Evolutionary conservation across 2,888 invertebrate genomes (phyloP), one percentile per base, ranked within the genome.

Genomic region (Patella depressa): DNA sequence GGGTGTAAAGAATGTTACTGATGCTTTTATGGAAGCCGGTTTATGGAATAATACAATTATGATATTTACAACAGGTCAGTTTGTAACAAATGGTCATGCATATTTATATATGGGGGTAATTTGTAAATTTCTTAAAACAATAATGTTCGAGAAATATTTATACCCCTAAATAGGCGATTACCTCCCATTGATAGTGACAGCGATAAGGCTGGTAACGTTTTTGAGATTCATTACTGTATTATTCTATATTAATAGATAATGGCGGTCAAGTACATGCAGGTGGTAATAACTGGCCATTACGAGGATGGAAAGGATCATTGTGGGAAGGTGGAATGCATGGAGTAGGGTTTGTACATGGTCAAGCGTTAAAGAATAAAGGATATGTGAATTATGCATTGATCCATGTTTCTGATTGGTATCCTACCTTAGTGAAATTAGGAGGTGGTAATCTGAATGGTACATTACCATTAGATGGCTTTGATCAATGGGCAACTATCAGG

Each of bases 1-100:
- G 78, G 95, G 97, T 65, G 94, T 98, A 0, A 97, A 97, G 0
- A 93, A 94, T 59, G 94, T 98, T 17, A 93, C 96, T 0, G 89
- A 93, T 73, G 94, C 95, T 7, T 92, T 98, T 76, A 92, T 93
- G 75, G 90, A 93, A 0, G 94, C 94, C 78, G 93, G 93, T 2
- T 95, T 97, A 92, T 92, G 97, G 82, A 93, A 96, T 70, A 95
- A 97, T 89, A 95, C 96, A 0, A 94, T 98, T 72, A 93, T 98
- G 76, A 91, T 96, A 1, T 98, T 98, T 89, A 94, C 95, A 84
- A 95, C 96, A 15, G 98, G 89, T 89, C 83, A 34, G 75, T 78
- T 19, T 59, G 59, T 19, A 65, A n/a, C 65, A 19, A 45, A 5
- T 45, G 3, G 34, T 45, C 34, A 45, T 45, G 34, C 7, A 45